Evolutionary conservation across 2,888 invertebrate species (phyloP).

Genomic region (Phyllotreta cruciferae): DNA sequence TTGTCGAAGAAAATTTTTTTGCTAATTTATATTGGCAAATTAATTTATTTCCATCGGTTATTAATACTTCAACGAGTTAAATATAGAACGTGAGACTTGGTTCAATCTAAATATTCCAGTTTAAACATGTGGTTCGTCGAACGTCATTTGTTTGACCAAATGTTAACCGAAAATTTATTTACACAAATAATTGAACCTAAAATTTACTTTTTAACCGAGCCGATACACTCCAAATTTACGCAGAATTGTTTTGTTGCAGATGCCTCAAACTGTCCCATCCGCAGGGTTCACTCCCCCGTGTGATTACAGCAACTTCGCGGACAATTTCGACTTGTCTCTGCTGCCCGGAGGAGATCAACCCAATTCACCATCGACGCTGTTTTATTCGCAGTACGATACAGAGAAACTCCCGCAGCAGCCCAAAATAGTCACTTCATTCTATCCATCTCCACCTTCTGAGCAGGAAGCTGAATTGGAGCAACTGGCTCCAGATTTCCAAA

Average conservation of each 20-base stretch:
- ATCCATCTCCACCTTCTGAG: slow-evolving; percentile 51
- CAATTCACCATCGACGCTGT: slow-evolving; percentile 61
- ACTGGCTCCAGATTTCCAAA: slow-evolving; percentile 57
- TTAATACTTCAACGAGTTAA: slow-evolving; percentile 23
- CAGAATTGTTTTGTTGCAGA: slow-evolving; percentile 64
- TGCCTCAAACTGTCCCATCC: slow-evolving; percentile 83
- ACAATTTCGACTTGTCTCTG: slow-evolving; percentile 76
- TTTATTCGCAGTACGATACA: slow-evolving; percentile 52
- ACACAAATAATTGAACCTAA: not conserved
- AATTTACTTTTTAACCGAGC: not conserved
- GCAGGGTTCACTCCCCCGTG: slow-evolving; percentile 79
- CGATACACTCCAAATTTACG: not conserved
- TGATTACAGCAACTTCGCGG: slow-evolving; percentile 68
- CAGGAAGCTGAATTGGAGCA: slow-evolving; percentile 48
- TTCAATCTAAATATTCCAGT: slow-evolving; percentile 18
- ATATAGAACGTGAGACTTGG: slow-evolving; percentile 10
- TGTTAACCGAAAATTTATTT: not conserved
- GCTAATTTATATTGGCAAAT: slow-evolving; percentile 22
- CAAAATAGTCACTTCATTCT: slow-evolving; percentile 56
- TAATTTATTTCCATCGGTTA: slow-evolving; percentile 17
- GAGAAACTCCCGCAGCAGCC: slow-evolving; percentile 56
- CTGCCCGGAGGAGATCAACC: slow-evolving; percentile 70
- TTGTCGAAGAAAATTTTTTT: slow-evolving; percentile 14
- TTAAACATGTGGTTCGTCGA: slow-evolving; percentile 18
- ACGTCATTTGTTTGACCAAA: slow-evolving; percentile 10